phyloP scores from a whole-genome alignment of 2,113 vertebrate genomes.

The Leptobrachium ailaonicum region DNA sequence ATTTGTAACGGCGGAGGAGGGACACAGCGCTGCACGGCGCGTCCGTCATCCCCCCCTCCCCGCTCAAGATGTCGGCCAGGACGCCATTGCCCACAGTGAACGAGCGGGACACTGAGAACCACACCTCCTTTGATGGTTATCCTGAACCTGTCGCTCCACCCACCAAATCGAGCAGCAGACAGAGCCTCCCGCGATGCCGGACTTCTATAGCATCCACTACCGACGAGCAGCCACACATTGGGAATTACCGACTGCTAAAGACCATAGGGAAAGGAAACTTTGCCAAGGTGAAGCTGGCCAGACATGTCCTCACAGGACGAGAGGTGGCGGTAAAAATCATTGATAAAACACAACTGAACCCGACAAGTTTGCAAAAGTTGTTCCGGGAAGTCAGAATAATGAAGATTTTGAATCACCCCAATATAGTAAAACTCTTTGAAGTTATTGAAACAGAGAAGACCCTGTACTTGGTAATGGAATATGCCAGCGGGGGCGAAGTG shows the following conservation, averaged over 20 bases:
- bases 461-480: too few relatives aligned
- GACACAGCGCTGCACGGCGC: neutral
- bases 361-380: too few relatives aligned
- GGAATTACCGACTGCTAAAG: too few relatives aligned
- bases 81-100: constrained; percentile 94
- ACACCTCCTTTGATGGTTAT: constrained; percentile 90
- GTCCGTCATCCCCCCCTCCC: constrained; percentile 19
- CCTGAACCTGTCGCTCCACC: constrained; percentile 80
- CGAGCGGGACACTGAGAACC: constrained; percentile 90
- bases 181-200: constrained; percentile 86
- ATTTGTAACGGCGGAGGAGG: constrained; percentile 48
- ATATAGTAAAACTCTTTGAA: too few relatives aligned
- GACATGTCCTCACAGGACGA: constrained; percentile 90
- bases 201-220: constrained; percentile 86
- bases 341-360: too few relatives aligned
- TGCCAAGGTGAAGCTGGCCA: constrained; percentile 93
- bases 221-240: constrained; percentile 88
- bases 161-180: constrained; percentile 87
- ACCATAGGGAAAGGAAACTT: too few relatives aligned
- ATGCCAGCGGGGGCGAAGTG: too few relatives aligned
- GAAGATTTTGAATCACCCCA: too few relatives aligned
- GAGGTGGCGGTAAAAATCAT: too few relatives aligned
- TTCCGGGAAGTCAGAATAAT: too few relatives aligned
- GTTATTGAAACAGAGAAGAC: too few relatives aligned
- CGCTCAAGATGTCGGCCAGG: constrained; percentile 86